Percentiles rank a stretch among this genome's conserved stretches.
Conservation (phyloP, 2,797 vertebrate species). For the Rhynchotus rufescens region DNA sequence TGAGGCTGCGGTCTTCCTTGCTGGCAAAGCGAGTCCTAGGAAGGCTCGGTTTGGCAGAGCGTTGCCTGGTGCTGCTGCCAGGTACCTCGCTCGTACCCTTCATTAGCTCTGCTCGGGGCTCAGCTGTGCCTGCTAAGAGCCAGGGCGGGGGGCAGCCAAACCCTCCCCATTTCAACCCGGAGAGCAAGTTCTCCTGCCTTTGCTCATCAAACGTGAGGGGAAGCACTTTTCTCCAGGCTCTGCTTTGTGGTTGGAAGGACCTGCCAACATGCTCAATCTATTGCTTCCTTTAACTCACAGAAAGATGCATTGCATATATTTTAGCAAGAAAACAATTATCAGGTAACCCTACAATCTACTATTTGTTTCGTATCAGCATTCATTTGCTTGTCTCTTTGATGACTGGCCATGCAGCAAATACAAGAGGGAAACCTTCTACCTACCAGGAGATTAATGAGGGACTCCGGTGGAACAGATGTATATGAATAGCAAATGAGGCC, state of each 20-base stretch:
- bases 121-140: background rate
- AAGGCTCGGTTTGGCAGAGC: background rate
- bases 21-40: background rate
- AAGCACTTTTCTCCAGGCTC: background rate
- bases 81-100: background rate
- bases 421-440: slow-evolving; percentile 1
- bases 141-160: slow-evolving; percentile 10
- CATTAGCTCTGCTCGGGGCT: slow-evolving; percentile 13
- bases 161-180: background rate
- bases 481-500: slow-evolving; percentile 31
- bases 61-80: background rate
- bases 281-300: background rate
- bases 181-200: background rate
- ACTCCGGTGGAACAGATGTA: slow-evolving; percentile 17
- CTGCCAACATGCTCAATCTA: background rate
- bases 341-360: background rate
- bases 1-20: background rate
- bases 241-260: background rate
- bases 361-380: slow-evolving; percentile 11
- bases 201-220: background rate
- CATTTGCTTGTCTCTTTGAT: slow-evolving; percentile 32
- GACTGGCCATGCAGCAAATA: background rate
- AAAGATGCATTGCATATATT: background rate
- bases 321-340: slow-evolving; percentile 19
- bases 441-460: slow-evolving; percentile 36